These are phyloP conservation scores for Crotalus viridis DNA, from an alignment of 2,113 vertebrate species.

Conservation along the genomic window DNA sequence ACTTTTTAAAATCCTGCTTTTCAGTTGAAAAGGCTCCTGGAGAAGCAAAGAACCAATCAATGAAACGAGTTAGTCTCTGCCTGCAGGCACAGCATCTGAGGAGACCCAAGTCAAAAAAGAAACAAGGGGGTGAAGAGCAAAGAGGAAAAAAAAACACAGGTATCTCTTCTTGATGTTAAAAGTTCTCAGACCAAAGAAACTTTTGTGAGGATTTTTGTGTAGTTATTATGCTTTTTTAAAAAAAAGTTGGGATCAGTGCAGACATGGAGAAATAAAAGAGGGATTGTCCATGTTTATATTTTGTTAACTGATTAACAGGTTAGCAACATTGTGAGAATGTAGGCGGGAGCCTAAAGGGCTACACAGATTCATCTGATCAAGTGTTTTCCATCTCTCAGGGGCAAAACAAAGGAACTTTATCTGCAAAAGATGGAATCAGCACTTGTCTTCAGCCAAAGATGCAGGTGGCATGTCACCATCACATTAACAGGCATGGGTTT, in stretches of 20 bases:
- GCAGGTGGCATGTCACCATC: neutral
- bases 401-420: neutral
- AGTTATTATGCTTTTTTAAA: neutral
- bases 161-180: neutral
- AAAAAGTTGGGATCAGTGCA: neutral
- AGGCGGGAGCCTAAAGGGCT: neutral
- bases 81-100: neutral
- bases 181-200: neutral
- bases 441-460: neutral
- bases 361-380: neutral
- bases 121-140: neutral
- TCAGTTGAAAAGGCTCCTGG: neutral
- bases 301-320: neutral
- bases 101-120: neutral
- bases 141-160: neutral
- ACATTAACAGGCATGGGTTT: neutral
- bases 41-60: neutral
- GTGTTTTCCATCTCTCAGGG: neutral
- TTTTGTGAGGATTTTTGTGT: constrained; percentile 17
- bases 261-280: neutral
- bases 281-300: neutral
- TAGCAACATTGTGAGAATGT: neutral
- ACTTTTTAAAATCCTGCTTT: neutral
- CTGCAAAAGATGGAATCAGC: neutral
- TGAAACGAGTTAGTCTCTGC: neutral